phyloP scores from a whole-genome alignment of 2,797 vertebrate species.

The Bovichtus variegatus region DNA sequence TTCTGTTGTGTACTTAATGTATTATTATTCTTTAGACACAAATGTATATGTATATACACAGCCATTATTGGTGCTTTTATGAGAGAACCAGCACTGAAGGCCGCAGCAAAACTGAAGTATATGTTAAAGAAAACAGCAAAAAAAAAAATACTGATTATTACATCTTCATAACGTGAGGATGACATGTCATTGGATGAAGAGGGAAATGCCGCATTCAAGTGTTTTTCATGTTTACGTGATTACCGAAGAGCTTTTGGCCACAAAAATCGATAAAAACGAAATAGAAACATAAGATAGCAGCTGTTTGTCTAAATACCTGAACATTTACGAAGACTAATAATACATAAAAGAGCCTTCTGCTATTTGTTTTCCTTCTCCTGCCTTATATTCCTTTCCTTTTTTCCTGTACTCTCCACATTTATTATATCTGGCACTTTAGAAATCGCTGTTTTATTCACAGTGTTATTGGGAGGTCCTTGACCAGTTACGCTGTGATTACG shows the following conservation, averaged over 20 bases:
- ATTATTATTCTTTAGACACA: no score
- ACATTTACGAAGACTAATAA: not conserved
- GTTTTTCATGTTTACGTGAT: not conserved
- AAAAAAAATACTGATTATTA: no score
- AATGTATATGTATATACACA: no score
- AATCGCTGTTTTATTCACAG: not conserved
- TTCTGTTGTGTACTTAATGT: no score
- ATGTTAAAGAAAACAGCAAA: no score
- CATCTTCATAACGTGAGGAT: not conserved
- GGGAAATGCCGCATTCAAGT: constrained; percentile 1
- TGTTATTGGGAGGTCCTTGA: constrained; percentile 1
- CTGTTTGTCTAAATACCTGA: not conserved
- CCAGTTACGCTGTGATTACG: not conserved
- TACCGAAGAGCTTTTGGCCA: not conserved
- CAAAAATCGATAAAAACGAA: not conserved
- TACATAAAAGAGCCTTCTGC: not conserved
- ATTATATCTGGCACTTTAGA: not conserved
- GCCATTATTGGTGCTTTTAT: no score
- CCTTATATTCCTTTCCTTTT: no score
- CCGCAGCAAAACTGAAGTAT: no score
- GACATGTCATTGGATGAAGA: not conserved
- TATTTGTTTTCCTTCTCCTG: no score
- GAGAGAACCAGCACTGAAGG: no score
- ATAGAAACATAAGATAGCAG: not conserved
- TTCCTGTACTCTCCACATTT: not conserved